Evolutionary conservation across 2,113 vertebrate genomes (phyloP).

Genomic region (Rhabdornis inornatus): DNA sequence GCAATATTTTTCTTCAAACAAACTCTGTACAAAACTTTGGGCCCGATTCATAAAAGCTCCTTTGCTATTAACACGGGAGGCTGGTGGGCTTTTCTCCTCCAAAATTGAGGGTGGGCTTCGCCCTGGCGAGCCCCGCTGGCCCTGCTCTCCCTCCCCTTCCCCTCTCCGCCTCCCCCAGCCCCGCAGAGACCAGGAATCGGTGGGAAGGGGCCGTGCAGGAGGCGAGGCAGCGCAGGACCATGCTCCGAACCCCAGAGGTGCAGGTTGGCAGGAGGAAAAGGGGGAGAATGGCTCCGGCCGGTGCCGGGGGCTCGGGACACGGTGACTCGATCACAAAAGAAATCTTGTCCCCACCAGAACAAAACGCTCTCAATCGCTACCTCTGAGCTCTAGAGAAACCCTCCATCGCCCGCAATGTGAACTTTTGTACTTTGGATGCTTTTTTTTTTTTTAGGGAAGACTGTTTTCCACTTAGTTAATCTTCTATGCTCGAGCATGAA

Average conservation of each 20-base stretch:
- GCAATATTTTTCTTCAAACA: slow-evolving; percentile 74
- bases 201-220: neutral
- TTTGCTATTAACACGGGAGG: slow-evolving; percentile 80
- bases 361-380: neutral
- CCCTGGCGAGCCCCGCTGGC: neutral
- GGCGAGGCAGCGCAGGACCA: neutral
- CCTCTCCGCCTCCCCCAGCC: neutral
- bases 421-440: slow-evolving; percentile 17
- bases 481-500: slow-evolving; percentile 29
- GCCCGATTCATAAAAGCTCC: slow-evolving; percentile 81
- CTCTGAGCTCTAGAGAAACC: slow-evolving; percentile 24
- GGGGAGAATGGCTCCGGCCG: neutral
- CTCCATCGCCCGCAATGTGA: neutral
- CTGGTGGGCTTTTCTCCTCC: slow-evolving; percentile 31
- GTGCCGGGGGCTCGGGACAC: neutral
- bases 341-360: neutral
- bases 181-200: neutral
- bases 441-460: slow-evolving; percentile 5
- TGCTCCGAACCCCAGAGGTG: neutral
- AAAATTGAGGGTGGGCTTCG: neutral
- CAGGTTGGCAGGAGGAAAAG: neutral
- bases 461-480: slow-evolving; percentile 3
- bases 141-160: neutral
- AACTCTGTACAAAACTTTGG: slow-evolving; percentile 82
- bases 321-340: neutral